Conservation (phyloP, 2,797 vertebrate species). For the Babyrousa celebensis region DNA sequence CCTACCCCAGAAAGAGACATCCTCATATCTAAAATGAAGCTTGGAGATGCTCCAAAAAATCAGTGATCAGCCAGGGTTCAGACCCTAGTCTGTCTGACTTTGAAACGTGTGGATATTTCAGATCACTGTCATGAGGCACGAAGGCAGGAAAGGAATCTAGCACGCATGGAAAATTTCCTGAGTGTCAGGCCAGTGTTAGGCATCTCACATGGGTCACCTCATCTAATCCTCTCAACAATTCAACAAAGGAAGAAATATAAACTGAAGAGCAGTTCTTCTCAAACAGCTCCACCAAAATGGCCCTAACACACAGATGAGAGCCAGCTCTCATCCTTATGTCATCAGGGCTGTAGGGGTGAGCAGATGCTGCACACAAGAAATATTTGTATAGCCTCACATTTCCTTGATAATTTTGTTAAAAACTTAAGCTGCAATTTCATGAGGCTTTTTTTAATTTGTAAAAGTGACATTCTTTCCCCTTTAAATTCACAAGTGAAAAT, state of each 20-base stretch:
- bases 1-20: not conserved
- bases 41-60: not conserved
- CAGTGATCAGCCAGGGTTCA: not conserved
- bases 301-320: not conserved
- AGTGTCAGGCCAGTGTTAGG: no score
- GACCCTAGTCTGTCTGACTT: not conserved
- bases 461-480: not conserved
- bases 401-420: not conserved
- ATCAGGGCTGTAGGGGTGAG: not conserved
- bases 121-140: not conserved
- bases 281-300: not conserved
- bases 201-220: not conserved
- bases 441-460: not conserved
- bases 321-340: not conserved
- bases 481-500: not conserved
- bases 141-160: not conserved
- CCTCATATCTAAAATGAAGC: not conserved
- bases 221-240: not conserved
- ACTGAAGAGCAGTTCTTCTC: not conserved
- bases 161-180: not conserved
- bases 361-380: not conserved
- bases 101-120: not conserved
- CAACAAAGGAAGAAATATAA: not conserved
- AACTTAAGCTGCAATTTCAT: not conserved
- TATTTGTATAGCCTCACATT: not conserved